Conservation (phyloP, 2,113 vertebrate genomes). For the Sander vitreus region DNA sequence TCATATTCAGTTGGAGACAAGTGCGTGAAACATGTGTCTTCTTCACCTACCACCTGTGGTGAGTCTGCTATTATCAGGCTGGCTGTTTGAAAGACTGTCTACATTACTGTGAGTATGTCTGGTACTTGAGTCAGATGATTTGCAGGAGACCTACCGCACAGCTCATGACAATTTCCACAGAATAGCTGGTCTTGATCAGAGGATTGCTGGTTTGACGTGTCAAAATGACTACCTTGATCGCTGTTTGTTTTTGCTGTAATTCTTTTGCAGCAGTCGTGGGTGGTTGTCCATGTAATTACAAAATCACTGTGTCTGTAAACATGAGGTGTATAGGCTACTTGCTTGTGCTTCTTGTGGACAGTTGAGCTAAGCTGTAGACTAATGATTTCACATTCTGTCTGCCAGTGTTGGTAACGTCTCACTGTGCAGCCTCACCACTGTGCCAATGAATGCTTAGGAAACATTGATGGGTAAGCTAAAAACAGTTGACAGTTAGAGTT, state of each 20-base stretch:
- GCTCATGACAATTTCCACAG: constrained; percentile 22
- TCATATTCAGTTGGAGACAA: background rate
- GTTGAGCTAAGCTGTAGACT: background rate
- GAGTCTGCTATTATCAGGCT: background rate
- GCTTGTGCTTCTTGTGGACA: constrained; percentile 1
- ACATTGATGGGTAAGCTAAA: constrained; percentile 1
- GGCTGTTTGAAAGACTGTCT: background rate
- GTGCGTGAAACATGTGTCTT: background rate
- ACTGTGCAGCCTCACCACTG: background rate
- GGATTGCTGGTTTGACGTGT: constrained; percentile 29
- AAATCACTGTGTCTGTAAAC: background rate
- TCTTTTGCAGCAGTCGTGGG: constrained; percentile 1
- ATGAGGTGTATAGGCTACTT: background rate
- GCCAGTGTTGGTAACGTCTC: constrained; percentile 19
- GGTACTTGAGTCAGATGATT: constrained; percentile 31
- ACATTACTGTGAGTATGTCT: background rate
- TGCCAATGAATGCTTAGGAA: background rate
- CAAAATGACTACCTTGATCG: constrained; percentile 13
- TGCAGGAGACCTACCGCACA: constrained; percentile 15
- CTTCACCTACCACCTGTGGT: background rate
- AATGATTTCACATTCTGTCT: constrained; percentile 10
- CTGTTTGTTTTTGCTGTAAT: background rate
- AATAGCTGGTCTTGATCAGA: constrained; percentile 29
- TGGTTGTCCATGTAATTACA: background rate
- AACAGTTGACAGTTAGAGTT: background rate